Evolutionary conservation across 2,113 vertebrate genomes (phyloP).

Genomic region (Romanogobio albipinnatus): DNA sequence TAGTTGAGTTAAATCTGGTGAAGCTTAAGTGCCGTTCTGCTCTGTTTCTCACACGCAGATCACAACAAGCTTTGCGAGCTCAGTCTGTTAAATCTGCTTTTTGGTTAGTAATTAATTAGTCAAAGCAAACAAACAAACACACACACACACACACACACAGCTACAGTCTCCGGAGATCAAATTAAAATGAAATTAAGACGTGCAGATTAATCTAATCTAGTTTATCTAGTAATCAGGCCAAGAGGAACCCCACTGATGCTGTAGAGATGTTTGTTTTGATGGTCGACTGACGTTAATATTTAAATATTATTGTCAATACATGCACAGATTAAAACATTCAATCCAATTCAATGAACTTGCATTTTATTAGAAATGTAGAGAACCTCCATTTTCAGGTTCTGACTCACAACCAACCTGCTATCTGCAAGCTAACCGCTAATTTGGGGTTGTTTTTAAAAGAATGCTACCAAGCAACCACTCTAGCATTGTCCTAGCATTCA

Average conservation of each 20-base stretch:
- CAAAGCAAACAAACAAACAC: constrained; percentile 2
- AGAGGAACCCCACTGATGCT: neutral
- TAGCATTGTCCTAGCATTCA: neutral
- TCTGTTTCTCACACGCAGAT: neutral
- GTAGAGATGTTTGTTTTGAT: neutral
- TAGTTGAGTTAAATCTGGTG: constrained; percentile 1
- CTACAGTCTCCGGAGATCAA: neutral
- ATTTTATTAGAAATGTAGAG: neutral
- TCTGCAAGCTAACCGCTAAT: neutral
- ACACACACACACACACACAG: neutral
- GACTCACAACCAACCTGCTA: neutral
- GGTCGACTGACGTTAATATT: neutral
- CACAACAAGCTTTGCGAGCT: neutral
- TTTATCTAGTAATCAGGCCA: neutral
- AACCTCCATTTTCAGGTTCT: neutral
- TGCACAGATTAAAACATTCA: neutral
- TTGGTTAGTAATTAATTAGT: constrained; percentile 30
- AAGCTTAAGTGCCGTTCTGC: neutral
- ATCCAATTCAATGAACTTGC: neutral
- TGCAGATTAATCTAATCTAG: constrained; percentile 14
- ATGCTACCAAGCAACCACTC: neutral
- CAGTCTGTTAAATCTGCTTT: constrained; percentile 5
- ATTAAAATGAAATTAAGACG: constrained; percentile 22
- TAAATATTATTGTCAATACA: neutral
- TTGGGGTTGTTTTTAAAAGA: neutral